A percentile compares a stretch with the other conserved stretches of the same genome.
phyloP scores from a whole-genome alignment of 2,888 invertebrate species.

The Sphaeridia pumilis region DNA sequence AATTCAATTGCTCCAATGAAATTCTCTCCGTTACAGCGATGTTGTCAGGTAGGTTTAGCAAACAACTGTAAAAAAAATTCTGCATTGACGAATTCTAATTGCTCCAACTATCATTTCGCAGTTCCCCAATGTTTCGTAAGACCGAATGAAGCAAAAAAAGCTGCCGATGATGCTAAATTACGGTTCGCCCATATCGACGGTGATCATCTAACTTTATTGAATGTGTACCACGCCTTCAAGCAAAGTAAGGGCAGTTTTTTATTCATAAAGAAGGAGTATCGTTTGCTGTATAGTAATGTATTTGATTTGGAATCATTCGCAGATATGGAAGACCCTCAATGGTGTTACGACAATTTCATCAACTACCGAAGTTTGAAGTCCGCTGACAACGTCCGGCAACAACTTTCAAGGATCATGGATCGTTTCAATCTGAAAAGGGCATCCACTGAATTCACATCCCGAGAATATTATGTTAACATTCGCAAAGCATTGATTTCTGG shows the following conservation, averaged over 20 bases:
- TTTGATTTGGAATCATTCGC: too few relatives aligned
- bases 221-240: slow-evolving; percentile 99
- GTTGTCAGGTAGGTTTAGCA: slow-evolving; percentile 81
- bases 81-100: neutral
- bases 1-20: slow-evolving; percentile 98
- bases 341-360: slow-evolving; percentile 99
- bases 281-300: too few relatives aligned
- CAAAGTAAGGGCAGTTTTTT: too few relatives aligned
- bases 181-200: slow-evolving; percentile 99
- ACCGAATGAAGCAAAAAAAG: slow-evolving; percentile 95
- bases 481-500: slow-evolving; percentile 96
- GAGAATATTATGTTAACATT: slow-evolving; percentile 98
- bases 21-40: slow-evolving; percentile 97
- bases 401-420: slow-evolving; percentile 97
- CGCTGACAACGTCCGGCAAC: slow-evolving; percentile 95
- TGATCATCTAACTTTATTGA: slow-evolving; percentile 93
- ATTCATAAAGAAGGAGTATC: too few relatives aligned
- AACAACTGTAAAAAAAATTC: too few relatives aligned
- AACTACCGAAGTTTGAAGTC: slow-evolving; percentile 97
- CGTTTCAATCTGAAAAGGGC: slow-evolving; percentile 83
- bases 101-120: slow-evolving; percentile 43
- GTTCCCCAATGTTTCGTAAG: slow-evolving; percentile 99
- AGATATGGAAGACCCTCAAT: slow-evolving; percentile 97
- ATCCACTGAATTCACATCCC: slow-evolving; percentile 95
- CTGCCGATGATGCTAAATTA: slow-evolving; percentile 98